Conservation (phyloP, 2,113 vertebrate species). For the Odobenus rosmarus region DNA sequence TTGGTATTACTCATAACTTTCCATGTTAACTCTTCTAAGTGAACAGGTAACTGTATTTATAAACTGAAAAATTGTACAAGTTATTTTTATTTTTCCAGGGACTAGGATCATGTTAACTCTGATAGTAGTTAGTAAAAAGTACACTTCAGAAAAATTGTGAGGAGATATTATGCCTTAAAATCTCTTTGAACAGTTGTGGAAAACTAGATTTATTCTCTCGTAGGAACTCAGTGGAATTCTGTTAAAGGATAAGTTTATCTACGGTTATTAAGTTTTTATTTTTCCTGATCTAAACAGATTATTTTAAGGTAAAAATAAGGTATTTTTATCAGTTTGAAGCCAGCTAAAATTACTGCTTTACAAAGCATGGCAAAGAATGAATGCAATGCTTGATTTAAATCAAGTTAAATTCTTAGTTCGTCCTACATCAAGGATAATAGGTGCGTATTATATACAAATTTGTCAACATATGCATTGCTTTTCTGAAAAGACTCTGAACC, state of each 20-base stretch:
- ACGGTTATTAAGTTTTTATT: slow-evolving; percentile 47
- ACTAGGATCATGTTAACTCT: slow-evolving; percentile 42
- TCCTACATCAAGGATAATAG: neutral
- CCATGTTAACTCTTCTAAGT: slow-evolving; percentile 57
- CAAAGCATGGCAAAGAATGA: slow-evolving; percentile 45
- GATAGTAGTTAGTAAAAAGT: slow-evolving; percentile 65
- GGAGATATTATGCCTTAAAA: slow-evolving; percentile 42
- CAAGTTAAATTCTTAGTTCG: slow-evolving; percentile 43
- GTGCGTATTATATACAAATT: neutral
- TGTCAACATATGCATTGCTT: neutral
- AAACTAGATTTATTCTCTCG: slow-evolving; percentile 67
- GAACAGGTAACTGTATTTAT: slow-evolving; percentile 59
- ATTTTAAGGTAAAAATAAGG: slow-evolving; percentile 66
- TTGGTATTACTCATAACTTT: slow-evolving; percentile 35
- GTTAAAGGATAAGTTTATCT: slow-evolving; percentile 24
- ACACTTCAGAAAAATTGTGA: slow-evolving; percentile 28
- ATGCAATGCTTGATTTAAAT: slow-evolving; percentile 48
- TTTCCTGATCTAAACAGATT: slow-evolving; percentile 43
- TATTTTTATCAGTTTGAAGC: slow-evolving; percentile 14
- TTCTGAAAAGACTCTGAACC: neutral
- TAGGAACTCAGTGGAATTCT: slow-evolving; percentile 9
- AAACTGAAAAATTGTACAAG: slow-evolving; percentile 32
- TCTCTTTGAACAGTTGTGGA: slow-evolving; percentile 53
- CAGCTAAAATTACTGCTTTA: neutral
- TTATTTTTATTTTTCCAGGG: slow-evolving; percentile 63